Base-by-base conservation (phyloP, 2,113 vertebrate species). In the Galemys pyrenaicus region DNA sequence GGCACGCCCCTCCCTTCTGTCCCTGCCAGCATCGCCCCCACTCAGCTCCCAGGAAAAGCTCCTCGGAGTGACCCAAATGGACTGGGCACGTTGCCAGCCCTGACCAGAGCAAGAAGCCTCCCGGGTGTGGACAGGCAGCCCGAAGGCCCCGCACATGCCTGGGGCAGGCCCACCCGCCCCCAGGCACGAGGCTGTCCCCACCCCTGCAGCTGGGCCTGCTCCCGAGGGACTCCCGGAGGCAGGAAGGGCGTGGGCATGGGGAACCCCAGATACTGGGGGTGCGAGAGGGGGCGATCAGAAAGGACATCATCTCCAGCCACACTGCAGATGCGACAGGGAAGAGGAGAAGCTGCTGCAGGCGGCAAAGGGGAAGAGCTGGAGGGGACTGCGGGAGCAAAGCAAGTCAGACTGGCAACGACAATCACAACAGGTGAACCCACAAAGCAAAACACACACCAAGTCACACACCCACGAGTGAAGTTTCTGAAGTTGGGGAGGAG, bases 1-100 rank as follows among this genome's bases (percentile, higher is more conserved):
- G 7, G 8, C 6, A 13, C 26, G 3, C 1, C 17, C 35, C 17
- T 0, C 0, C 19, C 44, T 22, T 2, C 39, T 2, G 0, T 10
- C 74, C 35, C 30, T 3, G 6, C 70, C n/a, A 6, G 0, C 0
- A 1, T 1, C 11, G 56, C 0, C 17, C 41, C 22, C 17, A 1
- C 49, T 67, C 24, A 67, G 30, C 37, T n/a, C 51, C 26, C 58
- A 60, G 39, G 7, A 4, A 35, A 2, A 0, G 8, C 41, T 67
- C 15, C 54, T 26, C 74, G 28, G 30, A 11, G 1, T 35, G 22
- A 44, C 44, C 65, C n/a, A 41, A 44, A n/a, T 46, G 35, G 81
- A 44, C 8, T 10, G 17, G 37, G 37, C 6, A 15, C 3, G 20
- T 49, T 17, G 58, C 86, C 39, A 39, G 20, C 70, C 8, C 22